Evolutionary conservation across 2,113 vertebrate species (phyloP).

Genomic region (Zosterops pallidus): DNA sequence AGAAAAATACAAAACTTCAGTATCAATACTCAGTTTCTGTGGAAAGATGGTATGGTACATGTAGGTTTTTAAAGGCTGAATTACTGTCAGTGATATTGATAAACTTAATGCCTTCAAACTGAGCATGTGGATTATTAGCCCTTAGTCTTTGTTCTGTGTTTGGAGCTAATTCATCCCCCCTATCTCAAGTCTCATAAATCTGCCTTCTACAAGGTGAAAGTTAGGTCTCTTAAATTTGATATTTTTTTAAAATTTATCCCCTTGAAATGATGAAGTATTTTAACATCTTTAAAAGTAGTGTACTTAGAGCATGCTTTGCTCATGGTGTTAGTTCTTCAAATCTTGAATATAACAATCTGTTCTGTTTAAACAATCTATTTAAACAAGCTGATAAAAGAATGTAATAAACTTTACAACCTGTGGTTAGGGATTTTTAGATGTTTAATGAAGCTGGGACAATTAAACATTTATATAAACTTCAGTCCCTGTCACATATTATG

Average conservation of each 20-base stretch:
- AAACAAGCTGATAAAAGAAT: neutral
- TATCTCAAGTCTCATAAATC: neutral
- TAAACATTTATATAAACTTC: neutral
- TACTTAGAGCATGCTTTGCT: neutral
- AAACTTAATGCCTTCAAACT: neutral
- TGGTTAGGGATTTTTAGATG: neutral
- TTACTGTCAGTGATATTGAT: neutral
- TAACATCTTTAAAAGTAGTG: neutral
- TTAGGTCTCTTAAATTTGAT: neutral
- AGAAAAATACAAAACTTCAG: neutral
- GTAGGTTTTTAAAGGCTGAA: neutral
- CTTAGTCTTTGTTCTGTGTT: neutral
- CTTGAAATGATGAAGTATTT: neutral
- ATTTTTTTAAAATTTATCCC: neutral
- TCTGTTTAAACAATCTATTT: neutral
- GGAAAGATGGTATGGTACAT: neutral
- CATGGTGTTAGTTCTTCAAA: neutral
- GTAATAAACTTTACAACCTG: neutral
- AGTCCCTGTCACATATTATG: neutral
- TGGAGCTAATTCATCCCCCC: neutral
- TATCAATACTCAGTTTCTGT: neutral
- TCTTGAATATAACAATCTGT: neutral
- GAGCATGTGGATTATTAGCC: neutral
- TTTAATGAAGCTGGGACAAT: neutral
- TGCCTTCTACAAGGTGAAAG: neutral